Conservation (phyloP, 2,113 vertebrate species). For the Willisornis vidua region DNA sequence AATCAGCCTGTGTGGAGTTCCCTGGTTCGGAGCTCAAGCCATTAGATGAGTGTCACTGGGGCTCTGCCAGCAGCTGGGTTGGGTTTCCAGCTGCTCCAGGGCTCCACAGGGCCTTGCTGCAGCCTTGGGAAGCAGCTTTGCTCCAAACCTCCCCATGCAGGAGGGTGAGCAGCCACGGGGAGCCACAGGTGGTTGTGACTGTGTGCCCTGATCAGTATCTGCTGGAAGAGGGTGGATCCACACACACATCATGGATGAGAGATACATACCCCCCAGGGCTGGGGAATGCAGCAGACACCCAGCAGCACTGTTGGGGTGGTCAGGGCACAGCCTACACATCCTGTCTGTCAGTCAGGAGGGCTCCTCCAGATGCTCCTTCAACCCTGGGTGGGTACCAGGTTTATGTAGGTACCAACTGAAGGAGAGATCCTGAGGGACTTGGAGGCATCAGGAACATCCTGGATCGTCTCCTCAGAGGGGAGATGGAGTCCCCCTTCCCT, state of each 20-base stretch:
- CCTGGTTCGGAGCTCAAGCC: neutral
- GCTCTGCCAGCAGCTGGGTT: neutral
- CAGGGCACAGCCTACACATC: neutral
- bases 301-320: too few relatives aligned
- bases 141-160: neutral
- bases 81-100: neutral
- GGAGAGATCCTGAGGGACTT: neutral
- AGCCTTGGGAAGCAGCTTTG: neutral
- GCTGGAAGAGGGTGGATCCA: neutral
- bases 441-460: neutral
- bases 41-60: neutral
- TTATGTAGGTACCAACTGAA: neutral
- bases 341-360: neutral
- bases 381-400: neutral
- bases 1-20: neutral
- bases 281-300: neutral
- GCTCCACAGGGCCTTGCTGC: neutral
- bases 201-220: too few relatives aligned
- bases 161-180: neutral
- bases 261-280: neutral
- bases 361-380: neutral
- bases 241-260: neutral
- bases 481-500: neutral
- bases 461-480: neutral
- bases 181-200: rapidly evolving